phyloP scores from a whole-genome alignment of 2,797 vertebrate genomes.

The Chelonia mydas region DNA sequence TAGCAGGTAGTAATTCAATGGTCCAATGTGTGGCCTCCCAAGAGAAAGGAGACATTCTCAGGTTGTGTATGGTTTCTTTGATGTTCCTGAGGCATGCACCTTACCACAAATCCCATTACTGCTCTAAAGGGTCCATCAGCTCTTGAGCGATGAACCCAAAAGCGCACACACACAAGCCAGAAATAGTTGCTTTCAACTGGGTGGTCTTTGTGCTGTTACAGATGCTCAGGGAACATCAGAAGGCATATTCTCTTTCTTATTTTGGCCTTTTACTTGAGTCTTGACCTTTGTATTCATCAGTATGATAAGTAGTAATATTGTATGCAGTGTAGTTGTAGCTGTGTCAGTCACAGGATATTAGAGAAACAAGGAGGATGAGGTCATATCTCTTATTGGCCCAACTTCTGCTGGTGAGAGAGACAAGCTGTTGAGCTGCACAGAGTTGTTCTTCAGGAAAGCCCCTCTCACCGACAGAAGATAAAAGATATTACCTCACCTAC shows the following conservation, averaged over 20 bases:
- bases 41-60: background rate
- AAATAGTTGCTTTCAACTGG: fast-evolving
- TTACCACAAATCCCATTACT: fast-evolving
- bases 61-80: background rate
- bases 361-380: too few species aligned
- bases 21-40: too few species aligned
- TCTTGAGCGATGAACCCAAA: fast-evolving
- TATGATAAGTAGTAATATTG: background rate
- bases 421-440: too few species aligned
- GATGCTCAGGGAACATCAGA: background rate
- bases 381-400: too few species aligned
- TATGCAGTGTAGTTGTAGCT: too few species aligned
- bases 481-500: too few species aligned
- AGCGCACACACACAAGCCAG: fast-evolving
- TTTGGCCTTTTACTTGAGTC: fast-evolving
- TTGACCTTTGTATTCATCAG: background rate
- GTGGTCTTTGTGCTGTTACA: background rate
- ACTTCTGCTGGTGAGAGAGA: too few species aligned
- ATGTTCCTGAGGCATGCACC: background rate
- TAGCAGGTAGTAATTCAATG: fast-evolving
- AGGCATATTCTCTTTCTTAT: background rate
- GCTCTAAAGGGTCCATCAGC: background rate
- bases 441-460: too few species aligned
- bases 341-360: too few species aligned
- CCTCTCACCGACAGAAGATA: too few species aligned